Evolutionary conservation across 2,113 vertebrate species (phyloP), one percentile per base, ranked within the genome.

Genomic region (Chloroceryle aenea): DNA sequence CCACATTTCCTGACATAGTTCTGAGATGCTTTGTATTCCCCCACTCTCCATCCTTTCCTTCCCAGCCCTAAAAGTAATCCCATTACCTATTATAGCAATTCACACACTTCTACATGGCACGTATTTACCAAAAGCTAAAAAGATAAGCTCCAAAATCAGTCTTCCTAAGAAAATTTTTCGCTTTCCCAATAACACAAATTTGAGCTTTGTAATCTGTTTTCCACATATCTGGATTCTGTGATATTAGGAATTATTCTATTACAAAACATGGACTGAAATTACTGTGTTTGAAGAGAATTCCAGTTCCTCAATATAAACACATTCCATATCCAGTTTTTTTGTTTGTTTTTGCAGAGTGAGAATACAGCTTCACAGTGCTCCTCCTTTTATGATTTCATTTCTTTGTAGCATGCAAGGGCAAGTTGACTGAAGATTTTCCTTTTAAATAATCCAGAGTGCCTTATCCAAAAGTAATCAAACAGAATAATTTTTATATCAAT

Each of bases 201-300:
- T 63, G 72, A 94, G 71, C 45, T 84, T 84, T 76, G 61, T 69
- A 87, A 89, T 94, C 87, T 94, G 79, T 82, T 94, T 91, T 81
- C 52, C 63, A 94, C 68, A 62, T 86, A 84, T 72, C 43, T 48
- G 18, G 43, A 47, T 86, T 64, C 73, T 66, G 29, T 63, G 90
- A 73, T 69, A 75, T 66, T 62, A 89, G 69, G 74, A 80, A 76
- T 93, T 90, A 40, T 90, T 76, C 42, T 68, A 45, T 55, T 20
- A 32, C 11, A 80, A 68, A 67, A 34, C 19, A 77, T 72, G 10
- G 25, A 63, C 55, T 68, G 61, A 40, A 68, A 74, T 40, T 34
- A 73, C 10, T 68, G 52, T 58, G 25, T 62, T 68, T 78, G 29
- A 87, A 84, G 53, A 78, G 25, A 74, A 74, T 55, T 45, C 40